These are phyloP conservation scores for Pollachius pollachius DNA, from an alignment of 2,113 vertebrate genomes.

Conservation along the genomic window DNA sequence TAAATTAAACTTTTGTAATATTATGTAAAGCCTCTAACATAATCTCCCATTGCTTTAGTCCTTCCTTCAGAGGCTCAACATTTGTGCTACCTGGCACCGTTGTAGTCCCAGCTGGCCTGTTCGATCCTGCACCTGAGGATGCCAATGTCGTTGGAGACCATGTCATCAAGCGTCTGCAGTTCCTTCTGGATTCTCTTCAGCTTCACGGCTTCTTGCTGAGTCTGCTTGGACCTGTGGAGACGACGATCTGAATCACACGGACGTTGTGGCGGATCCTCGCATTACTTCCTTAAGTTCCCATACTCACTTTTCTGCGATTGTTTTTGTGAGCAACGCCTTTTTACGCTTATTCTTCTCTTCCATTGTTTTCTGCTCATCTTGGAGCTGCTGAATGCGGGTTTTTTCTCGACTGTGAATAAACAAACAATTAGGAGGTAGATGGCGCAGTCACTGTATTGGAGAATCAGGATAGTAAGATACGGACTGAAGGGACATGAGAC, in stretches of 20 bases:
- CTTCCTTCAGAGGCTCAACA: background rate
- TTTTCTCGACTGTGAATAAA: constrained; percentile 79
- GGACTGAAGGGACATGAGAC: background rate
- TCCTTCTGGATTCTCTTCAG: constrained; percentile 91
- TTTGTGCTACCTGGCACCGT: constrained; percentile 76
- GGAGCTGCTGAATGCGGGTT: constrained; percentile 85
- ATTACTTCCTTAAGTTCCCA: background rate
- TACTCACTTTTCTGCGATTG: constrained; percentile 91
- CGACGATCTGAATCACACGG: background rate
- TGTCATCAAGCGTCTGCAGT: constrained; percentile 89
- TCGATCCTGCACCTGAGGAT: constrained; percentile 90
- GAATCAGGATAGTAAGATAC: background rate
- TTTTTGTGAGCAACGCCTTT: constrained; percentile 89
- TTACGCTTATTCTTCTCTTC: constrained; percentile 94
- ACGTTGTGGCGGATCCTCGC: background rate
- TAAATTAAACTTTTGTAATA: too few species aligned
- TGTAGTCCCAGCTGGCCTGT: constrained; percentile 89
- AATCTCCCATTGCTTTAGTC: background rate
- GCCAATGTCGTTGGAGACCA: constrained; percentile 90
- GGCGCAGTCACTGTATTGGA: too few species aligned
- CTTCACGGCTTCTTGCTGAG: constrained; percentile 89
- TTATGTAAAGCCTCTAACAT: too few species aligned
- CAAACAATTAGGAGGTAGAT: background rate
- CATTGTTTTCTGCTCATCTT: constrained; percentile 87
- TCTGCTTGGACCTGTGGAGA: constrained; percentile 85